Evolutionary conservation across 2,888 invertebrate species (phyloP).

Genomic region (Bombyx huttoni): DNA sequence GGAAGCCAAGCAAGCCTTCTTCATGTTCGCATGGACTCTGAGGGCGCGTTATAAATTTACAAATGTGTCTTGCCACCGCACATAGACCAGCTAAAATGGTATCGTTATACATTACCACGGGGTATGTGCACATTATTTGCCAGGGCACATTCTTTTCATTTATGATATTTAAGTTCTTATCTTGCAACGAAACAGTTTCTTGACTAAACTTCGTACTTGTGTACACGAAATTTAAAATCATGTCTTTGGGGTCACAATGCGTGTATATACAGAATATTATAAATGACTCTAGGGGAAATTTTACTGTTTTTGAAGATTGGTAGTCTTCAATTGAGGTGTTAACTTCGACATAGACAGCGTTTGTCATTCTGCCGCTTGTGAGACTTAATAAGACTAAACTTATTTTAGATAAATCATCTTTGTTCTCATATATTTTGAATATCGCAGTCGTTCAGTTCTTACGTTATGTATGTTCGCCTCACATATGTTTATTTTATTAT

Average conservation of each 20-base stretch:
- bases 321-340: slow-evolving; percentile 23
- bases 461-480: too few species aligned
- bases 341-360: slow-evolving; percentile 37
- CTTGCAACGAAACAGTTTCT: slow-evolving; percentile 25
- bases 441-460: too few species aligned
- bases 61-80: slow-evolving; percentile 72
- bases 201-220: slow-evolving; percentile 15
- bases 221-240: slow-evolving; percentile 54
- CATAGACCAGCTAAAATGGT: slow-evolving; percentile 84
- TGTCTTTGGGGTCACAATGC: slow-evolving; percentile 61
- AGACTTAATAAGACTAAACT: too few species aligned
- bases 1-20: slow-evolving; percentile 80
- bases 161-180: slow-evolving; percentile 35
- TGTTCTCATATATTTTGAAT: too few species aligned
- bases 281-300: slow-evolving; percentile 73
- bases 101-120: slow-evolving; percentile 73
- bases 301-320: slow-evolving; percentile 17
- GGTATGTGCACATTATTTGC: slow-evolving; percentile 72
- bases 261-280: slow-evolving; percentile 75
- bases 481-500: too few species aligned
- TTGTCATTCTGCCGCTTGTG: slow-evolving; percentile 16
- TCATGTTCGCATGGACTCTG: slow-evolving; percentile 35
- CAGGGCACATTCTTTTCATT: slow-evolving; percentile 47
- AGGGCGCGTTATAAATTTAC: slow-evolving; percentile 23
- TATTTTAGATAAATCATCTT: too few species aligned